phyloP scores from a whole-genome alignment of 2,797 vertebrate genomes.

The Columba guinea region DNA sequence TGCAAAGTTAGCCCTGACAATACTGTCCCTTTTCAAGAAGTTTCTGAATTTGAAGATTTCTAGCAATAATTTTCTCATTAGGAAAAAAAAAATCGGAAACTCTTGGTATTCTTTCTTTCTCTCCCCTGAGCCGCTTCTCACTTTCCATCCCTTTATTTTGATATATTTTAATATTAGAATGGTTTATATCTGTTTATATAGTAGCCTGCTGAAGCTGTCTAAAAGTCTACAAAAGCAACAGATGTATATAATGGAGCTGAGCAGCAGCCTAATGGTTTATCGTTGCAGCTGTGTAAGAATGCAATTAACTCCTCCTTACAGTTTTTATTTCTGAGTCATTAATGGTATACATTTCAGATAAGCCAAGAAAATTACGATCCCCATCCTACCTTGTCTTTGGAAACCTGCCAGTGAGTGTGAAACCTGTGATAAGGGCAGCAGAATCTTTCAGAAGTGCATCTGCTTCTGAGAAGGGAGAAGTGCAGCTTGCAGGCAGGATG shows the following conservation, averaged over 20 bases:
- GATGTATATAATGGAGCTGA: background rate
- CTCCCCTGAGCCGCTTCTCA: background rate
- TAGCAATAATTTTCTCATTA: background rate
- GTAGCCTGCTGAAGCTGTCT: background rate
- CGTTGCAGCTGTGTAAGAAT: background rate
- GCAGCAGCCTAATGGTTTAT: background rate
- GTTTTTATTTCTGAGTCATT: background rate
- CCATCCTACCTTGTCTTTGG: background rate
- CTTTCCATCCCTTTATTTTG: background rate
- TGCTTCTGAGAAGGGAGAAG: background rate
- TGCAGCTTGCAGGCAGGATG: background rate
- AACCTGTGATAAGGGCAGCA: background rate
- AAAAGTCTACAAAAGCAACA: background rate
- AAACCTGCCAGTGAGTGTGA: background rate
- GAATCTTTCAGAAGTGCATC: background rate
- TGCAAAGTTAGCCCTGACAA: background rate
- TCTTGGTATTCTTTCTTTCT: background rate
- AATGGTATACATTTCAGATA: background rate
- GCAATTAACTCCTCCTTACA: background rate
- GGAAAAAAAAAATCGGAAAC: background rate
- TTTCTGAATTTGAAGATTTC: background rate
- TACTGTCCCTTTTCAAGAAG: fast-evolving
- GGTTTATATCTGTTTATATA: background rate
- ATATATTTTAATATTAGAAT: background rate
- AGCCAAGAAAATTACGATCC: background rate